phyloP scores from a whole-genome alignment of 2,113 vertebrate species.

The Ophiodon elongatus region DNA sequence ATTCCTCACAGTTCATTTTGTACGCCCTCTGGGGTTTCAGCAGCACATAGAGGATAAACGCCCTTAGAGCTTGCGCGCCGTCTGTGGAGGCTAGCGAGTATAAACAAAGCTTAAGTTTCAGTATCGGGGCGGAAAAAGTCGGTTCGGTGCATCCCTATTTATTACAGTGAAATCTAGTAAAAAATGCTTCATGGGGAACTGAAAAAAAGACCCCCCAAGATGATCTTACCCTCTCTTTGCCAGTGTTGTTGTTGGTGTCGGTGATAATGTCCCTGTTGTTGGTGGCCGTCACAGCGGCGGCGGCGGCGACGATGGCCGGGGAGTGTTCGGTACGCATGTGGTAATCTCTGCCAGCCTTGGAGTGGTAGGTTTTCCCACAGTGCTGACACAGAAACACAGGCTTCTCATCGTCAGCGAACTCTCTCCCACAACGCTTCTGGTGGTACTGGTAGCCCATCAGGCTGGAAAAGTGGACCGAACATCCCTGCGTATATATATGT shows the following conservation, averaged over 20 bases:
- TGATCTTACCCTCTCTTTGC: conserved; percentile 75
- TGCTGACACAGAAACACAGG: conserved; percentile 91
- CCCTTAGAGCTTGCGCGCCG: no score
- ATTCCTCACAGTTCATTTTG: no score
- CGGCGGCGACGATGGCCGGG: conserved; percentile 36
- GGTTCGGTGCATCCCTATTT: neutral
- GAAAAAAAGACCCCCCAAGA: neutral
- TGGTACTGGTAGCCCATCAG: conserved; percentile 98
- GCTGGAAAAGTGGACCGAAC: conserved; percentile 93
- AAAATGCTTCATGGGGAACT: neutral
- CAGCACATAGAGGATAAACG: no score
- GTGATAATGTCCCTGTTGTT: conserved; percentile 60
- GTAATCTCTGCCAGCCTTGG: conserved; percentile 94
- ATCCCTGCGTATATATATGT: conserved; percentile 85
- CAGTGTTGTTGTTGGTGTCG: conserved; percentile 80
- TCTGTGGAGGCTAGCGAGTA: no score
- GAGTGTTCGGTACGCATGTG: conserved; percentile 92
- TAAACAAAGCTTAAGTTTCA: no score
- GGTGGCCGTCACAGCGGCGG: conserved; percentile 36
- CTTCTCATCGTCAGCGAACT: conserved; percentile 88
- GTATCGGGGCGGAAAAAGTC: no score
- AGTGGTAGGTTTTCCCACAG: conserved; percentile 93
- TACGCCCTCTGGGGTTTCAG: no score
- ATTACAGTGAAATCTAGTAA: neutral
- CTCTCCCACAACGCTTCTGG: conserved; percentile 93